Base-by-base conservation (phyloP, 92 coral and sea anemone genomes). In the Palythoa heliodiscus region DNA sequence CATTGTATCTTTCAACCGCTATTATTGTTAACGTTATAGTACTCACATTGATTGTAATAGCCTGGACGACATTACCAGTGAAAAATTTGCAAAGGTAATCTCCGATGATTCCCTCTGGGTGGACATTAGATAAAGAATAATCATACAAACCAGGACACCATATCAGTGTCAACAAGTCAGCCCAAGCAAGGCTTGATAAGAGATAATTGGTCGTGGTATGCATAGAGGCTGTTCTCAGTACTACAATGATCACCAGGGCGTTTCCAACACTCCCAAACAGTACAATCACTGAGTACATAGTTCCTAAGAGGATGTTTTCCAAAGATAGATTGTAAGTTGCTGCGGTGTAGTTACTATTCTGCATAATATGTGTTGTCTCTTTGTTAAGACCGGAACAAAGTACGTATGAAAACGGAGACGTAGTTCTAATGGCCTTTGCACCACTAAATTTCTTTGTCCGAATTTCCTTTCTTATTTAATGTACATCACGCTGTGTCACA, bases 61-160 rank as follows among this genome's bases (percentile, higher is more conserved):
- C 89, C 12, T 85, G 86, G 11, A 89, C 38, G 3, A 75, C 92
- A 74, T 89, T 89, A 11, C 92, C 89, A 19, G 84, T 88, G 57
- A 89, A 89, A 35, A 89, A 55, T 75, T 75, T 89, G 79, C 92
- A 89, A 37, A 89, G 54, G 66, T 70, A 67, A 69, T 89, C 87
- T 5, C 89, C 92, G 7, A 35, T 3, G 39, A 69, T 19, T 47
- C 92, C 89, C 0, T 66, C 48, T 5, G 83, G 83, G 38, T 71
- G 87, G 37, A 75, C 81, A 14, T 58, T 73, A 22, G 75, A 72
- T 23, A 89, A 29, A 5, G 87, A 77, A 61, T 71, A 89, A 70
- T 89, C 92, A 55, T 89, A 86, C 16, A 86, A 12, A 0, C 92
- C 92, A 11, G 92, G 92, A 50, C 92, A 89, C 50, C 83, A 87